Base-by-base conservation (phyloP, 2,797 vertebrate species). In the Sebastes taczanowskii region DNA sequence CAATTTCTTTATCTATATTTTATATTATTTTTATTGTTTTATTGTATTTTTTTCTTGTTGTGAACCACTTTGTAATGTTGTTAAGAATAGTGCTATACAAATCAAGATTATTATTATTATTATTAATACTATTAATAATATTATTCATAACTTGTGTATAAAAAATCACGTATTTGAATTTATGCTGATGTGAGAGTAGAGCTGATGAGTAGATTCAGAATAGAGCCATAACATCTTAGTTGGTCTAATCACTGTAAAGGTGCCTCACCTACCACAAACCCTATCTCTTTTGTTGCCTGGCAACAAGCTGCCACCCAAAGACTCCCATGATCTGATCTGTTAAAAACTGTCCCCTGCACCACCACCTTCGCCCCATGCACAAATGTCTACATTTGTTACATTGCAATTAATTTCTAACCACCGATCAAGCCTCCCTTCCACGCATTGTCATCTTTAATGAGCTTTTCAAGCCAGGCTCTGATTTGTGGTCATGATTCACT, bases 281-380 rank as follows among this genome's bases (percentile, higher is more conserved):
- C 16, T 68, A 77, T 87, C 74, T 82, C 60, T 83, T 90, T 88
- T 91, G 93, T 94, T 93, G 92, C 93, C 82, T 91, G 88, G 94
- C 91, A 93, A 95, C 93, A 88, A 78, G 88, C 88, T 78, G 86
- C 84, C 88, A 85, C 82, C 86, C 86, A 87, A 77, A 22, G 67
- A 78, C 81, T 86, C 62, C 55, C 30, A 56, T 74, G 71, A 86
- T 80, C 52, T 61, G 75, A 80, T 86, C 77, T 68, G 78, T 89
- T 76, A 52, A 80, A 83, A 84, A 67, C 52, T 16, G 25, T 20
- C 27, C 4, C 49, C 20, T 7, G 4, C 23, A 18, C 32, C 5
- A 46, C 27, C 52, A 27, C n/a, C 29, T n/a, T 29, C 42, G 1
- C 5, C 29, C 38, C 25, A 46, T 11, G 22, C 25, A 53, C 61